Base-by-base conservation (phyloP, 2,888 invertebrate species). In the Yponomeuta plumbellus region DNA sequence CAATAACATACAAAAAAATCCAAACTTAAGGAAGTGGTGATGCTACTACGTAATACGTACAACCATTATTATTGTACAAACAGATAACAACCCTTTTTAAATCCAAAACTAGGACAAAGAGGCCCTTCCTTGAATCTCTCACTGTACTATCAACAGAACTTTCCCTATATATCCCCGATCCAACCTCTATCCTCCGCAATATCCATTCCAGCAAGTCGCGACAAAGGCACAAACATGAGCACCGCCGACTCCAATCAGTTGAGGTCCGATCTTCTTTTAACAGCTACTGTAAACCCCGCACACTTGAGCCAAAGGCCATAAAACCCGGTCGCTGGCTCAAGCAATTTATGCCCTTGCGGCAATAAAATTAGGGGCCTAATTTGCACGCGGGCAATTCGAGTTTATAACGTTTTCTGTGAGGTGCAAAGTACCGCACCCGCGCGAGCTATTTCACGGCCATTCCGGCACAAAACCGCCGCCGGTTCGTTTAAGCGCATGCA, bases 291-390 rank as follows among this genome's bases (percentile, higher is more conserved):
- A 84, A 82, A 52, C 44, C 76, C 74, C 76, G 70, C 73, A 75
- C 78, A 76, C 83, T 81, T 34, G 40, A 64, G 22, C 21, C 83
- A 82, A 82, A 81, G 80, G 80, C 74, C 73, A 81, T 88, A 86
- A 86, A 87, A 80, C 78, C 81, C 81, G 84, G 79, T 75, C 70
- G 77, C 71, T 74, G 73, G 74, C 78, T 78, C 78, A 72, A 71
- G 74, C 83, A 74, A 83, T 88, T 86, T 87, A 88, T 83, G 75
- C 78, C 83, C 80, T 84, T 88, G 84, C 81, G 85, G 76, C 72
- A 68, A 85, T 87, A 84, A 87, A 88, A 85, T 87, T 85, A 86
- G 81, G 80, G 86, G 86, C 83, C 85, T 87, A 86, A 88, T 88
- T 86, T 88, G 84, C 84, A 80, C 79, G 81, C 70, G 78, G 83